Evolutionary conservation across 2,113 vertebrate genomes (phyloP), one percentile per base, ranked within the genome.

Genomic region (Phyllostomus discolor): DNA sequence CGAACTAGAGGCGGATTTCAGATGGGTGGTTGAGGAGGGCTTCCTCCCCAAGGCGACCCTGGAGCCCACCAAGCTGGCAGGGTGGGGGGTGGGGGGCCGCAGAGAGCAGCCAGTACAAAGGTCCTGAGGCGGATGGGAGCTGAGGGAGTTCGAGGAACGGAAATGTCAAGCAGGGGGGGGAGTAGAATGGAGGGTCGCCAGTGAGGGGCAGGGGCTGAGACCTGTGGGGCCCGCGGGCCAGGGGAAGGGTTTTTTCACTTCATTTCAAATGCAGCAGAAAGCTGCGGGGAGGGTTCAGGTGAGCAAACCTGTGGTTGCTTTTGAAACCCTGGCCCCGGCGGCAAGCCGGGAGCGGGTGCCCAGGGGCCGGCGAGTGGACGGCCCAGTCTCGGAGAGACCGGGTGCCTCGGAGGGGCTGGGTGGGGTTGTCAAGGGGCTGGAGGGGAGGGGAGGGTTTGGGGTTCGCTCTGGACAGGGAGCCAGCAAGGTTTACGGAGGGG

Each of bases 141-240:
- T 0, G 35, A 48, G 64, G 6, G 20, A 12, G 10, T 24, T 10
- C 54, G 10, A n/a, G 66, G 72, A 69, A 14, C 19, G 22, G 59
- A 72, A 80, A 38, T n/a, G 31, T 72, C 46, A 2, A 19, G n/a
- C 17, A 8, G 41, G 52, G 33, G 2, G 16, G 43, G 81, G 20
- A 26, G 35, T 3, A 26, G 19, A 33, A 1, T 1, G 22, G 62
- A 57, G 48, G 24, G 10, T 41, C 0, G 0, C 54, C 7, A 10
- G 4, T 4, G 26, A 66, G 50, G 12, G 22, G 43, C 35, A 3
- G 15, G 24, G 38, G 6, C 10, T 95, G 70, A 67, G 79, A 52
- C 84, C 33, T 2, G 0, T 5, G 26, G n/a, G 43, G 31, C 7
- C 76, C 41, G 75, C 7, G 10, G 91, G 0, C 24, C 1, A 0